Conservation (phyloP, 1,140 invertebrate genomes). For the Trichoplusia ni region DNA sequence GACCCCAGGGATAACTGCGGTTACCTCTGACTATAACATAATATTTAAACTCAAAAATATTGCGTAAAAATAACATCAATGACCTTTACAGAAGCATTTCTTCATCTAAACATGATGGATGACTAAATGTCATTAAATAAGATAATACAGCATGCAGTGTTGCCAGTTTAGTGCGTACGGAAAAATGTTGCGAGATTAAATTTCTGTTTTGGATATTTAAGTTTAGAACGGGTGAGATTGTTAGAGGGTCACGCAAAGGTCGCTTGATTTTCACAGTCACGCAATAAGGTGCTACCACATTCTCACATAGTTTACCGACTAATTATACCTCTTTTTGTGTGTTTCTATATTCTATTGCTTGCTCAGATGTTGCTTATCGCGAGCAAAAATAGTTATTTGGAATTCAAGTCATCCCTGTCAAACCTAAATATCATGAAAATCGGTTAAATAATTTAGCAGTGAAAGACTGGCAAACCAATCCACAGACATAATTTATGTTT, state of each 20-base stretch:
- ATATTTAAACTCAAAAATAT: no score
- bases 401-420: no score
- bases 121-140: slow-evolving; percentile 4
- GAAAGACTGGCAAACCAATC: no score
- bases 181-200: no score
- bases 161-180: neutral
- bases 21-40: no score
- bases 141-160: neutral
- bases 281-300: neutral
- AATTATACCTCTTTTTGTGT: no score
- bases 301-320: neutral
- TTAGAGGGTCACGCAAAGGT: neutral
- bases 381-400: no score
- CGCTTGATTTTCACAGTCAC: neutral
- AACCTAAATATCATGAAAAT: no score
- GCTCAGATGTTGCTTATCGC: neutral
- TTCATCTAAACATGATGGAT: slow-evolving; percentile 2
- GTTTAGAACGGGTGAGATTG: neutral
- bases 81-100: slow-evolving; percentile 19
- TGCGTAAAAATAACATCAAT: neutral
- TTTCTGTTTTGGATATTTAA: neutral
- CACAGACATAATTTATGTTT: no score
- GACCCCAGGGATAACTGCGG: no score
- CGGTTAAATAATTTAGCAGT: no score
- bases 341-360: no score